Percentiles rank a stretch among this genome's conserved stretches.
phyloP scores from a whole-genome alignment of 35 echinoderm and acorn worm genomes.

The Ophioderma brevispina region DNA sequence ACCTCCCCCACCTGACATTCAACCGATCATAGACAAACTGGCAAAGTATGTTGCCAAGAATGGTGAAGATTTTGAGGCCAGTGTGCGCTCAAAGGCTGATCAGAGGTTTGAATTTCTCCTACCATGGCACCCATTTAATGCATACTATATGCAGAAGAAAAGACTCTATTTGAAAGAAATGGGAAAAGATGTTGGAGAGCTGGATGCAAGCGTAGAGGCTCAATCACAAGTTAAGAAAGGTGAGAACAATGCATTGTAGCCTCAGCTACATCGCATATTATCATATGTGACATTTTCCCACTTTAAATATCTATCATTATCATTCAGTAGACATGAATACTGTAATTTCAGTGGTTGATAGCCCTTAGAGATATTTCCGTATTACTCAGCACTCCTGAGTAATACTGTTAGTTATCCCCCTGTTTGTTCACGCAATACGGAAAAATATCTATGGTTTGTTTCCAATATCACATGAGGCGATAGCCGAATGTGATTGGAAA shows the following conservation, averaged over 20 bases:
- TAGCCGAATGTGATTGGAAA: too few relatives aligned
- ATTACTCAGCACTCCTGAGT: too few relatives aligned
- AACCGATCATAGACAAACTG: constrained; percentile 97
- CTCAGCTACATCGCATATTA: too few relatives aligned
- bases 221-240: neutral
- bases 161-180: constrained; percentile 67
- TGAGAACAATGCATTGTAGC: neutral
- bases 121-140: constrained; percentile 82
- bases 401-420: too few relatives aligned
- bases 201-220: constrained; percentile 34
- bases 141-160: constrained; percentile 95
- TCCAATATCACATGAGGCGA: too few relatives aligned
- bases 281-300: too few relatives aligned
- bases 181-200: constrained; percentile 36
- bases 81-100: constrained; percentile 80
- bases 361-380: too few relatives aligned
- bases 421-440: too few relatives aligned
- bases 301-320: too few relatives aligned
- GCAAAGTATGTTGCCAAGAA: constrained; percentile 98
- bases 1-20: constrained; percentile 93
- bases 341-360: too few relatives aligned
- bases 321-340: too few relatives aligned
- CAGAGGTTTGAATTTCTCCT: constrained; percentile 89
- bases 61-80: constrained; percentile 91
- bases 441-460: too few relatives aligned